Conservation (phyloP, 2,888 invertebrate genomes). For the Celastrina argiolus region DNA sequence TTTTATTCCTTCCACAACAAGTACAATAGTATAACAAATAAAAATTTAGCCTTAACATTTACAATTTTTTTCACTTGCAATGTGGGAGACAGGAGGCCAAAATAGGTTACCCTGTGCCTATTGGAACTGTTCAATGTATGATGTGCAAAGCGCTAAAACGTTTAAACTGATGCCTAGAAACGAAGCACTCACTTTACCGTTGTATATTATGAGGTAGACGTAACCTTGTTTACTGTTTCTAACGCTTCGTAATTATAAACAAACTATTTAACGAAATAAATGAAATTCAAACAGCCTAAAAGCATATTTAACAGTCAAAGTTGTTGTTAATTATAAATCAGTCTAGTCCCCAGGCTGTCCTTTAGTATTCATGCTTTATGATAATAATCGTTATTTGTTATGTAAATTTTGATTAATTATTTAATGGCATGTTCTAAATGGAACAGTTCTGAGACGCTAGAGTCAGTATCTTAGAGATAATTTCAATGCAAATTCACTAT, state of each 20-base stretch:
- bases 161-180: no score
- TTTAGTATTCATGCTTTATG: constrained; percentile 1
- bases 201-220: not conserved
- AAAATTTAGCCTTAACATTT: no score
- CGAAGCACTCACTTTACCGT: no score
- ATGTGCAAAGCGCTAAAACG: no score
- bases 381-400: constrained; percentile 14
- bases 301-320: constrained; percentile 1
- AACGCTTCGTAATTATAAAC: not conserved
- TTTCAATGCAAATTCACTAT: not conserved
- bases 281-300: constrained; percentile 8
- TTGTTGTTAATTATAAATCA: not conserved
- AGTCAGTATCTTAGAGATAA: not conserved
- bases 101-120: no score
- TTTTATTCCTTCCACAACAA: no score
- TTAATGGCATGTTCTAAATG: not conserved
- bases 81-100: no score
- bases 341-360: not conserved
- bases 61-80: no score
- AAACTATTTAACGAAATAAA: constrained; percentile 6
- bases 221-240: not conserved
- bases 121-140: no score
- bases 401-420: not conserved
- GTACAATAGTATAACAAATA: no score
- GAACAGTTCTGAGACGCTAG: not conserved